Percentiles rank a stretch among this genome's conserved stretches.
phyloP scores from a whole-genome alignment of 2,113 vertebrate species.

The Lepus timidus region DNA sequence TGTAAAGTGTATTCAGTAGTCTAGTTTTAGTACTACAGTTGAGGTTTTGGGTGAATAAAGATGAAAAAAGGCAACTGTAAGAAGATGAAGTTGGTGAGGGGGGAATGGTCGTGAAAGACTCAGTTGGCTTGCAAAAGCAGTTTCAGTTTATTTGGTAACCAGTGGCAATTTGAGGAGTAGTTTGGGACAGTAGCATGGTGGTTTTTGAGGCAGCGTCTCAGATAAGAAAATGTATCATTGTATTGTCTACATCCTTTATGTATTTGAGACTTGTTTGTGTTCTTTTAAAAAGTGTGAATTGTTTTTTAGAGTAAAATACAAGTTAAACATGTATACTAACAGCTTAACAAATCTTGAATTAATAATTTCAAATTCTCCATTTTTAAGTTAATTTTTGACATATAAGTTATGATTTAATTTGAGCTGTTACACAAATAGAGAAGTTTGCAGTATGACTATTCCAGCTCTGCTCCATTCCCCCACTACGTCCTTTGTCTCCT shows the following conservation, averaged over 20 bases:
- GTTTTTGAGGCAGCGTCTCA: slow-evolving; percentile 13
- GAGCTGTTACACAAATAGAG: not conserved
- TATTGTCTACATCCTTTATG: not conserved
- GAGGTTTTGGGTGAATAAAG: not conserved
- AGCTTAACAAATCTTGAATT: slow-evolving; percentile 35
- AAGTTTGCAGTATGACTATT: not conserved
- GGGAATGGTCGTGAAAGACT: not conserved
- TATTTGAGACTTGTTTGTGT: slow-evolving; percentile 35
- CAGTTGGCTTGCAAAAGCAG: not conserved
- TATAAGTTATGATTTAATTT: slow-evolving; percentile 11
- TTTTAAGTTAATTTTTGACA: slow-evolving; percentile 20
- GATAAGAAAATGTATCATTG: not conserved
- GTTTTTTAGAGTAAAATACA: slow-evolving; percentile 52
- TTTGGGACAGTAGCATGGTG: not conserved
- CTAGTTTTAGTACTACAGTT: not conserved
- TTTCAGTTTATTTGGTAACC: slow-evolving; percentile 30
- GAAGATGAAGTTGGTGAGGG: not conserved
- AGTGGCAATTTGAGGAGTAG: slow-evolving; percentile 8
- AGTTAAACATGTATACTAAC: not conserved
- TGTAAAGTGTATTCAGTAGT: not conserved
- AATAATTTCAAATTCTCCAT: slow-evolving; percentile 17
- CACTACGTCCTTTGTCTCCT: not conserved
- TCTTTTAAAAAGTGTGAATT: not conserved
- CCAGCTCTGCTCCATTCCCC: not conserved
- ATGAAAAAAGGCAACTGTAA: not conserved